phyloP scores from a whole-genome alignment of 1,140 invertebrate species.

The Aradophagus sp. region DNA sequence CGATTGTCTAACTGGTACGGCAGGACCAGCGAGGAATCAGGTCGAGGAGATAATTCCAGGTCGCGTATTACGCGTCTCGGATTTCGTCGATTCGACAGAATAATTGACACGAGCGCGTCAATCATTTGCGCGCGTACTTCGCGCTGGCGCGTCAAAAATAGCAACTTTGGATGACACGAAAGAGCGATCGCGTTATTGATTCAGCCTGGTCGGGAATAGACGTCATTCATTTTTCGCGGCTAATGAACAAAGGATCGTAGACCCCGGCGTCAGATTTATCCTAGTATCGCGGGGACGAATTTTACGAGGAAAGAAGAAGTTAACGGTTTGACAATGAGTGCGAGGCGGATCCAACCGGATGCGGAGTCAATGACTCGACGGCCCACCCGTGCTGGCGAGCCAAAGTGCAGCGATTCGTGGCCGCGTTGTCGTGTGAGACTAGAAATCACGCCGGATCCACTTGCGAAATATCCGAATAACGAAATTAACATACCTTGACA shows the following conservation, averaged over 20 bases:
- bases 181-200: constrained; percentile 62
- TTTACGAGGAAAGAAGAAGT: constrained; percentile 42
- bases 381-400: constrained; percentile 59
- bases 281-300: constrained; percentile 40
- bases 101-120: constrained; percentile 33
- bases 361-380: constrained; percentile 69
- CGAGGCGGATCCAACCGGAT: constrained; percentile 66
- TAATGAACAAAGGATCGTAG: constrained; percentile 45
- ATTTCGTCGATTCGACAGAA: constrained; percentile 44
- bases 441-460: constrained; percentile 19
- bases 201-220: constrained; percentile 63
- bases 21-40: too few relatives aligned
- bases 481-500: too few relatives aligned
- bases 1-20: too few relatives aligned
- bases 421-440: constrained; percentile 40
- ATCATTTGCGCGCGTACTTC: constrained; percentile 37
- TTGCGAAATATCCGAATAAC: not conserved
- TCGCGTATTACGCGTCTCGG: constrained; percentile 31
- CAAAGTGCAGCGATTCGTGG: constrained; percentile 51
- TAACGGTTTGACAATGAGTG: constrained; percentile 61
- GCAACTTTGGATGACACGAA: constrained; percentile 2
- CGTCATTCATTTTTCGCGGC: constrained; percentile 61
- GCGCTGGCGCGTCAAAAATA: constrained; percentile 44
- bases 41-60: constrained; percentile 10
- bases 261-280: constrained; percentile 39